Conservation (phyloP, 2,888 invertebrate species). For the Petrolisthes manimaculis region DNA sequence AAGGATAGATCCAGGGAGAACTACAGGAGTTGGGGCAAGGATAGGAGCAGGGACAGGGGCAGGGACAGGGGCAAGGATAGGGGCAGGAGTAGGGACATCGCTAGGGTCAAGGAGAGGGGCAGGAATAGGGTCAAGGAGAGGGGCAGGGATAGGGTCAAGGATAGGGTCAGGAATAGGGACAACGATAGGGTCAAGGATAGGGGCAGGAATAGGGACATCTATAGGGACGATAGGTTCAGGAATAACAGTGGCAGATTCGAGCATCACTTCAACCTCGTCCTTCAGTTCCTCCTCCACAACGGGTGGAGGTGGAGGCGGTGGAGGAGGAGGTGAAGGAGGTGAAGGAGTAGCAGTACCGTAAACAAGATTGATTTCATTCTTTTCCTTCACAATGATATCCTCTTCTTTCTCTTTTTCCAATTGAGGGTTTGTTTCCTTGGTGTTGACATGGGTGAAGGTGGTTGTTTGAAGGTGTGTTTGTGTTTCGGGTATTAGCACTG, state of each 20-base stretch:
- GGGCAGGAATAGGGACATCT: too few relatives aligned
- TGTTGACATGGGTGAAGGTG: background rate
- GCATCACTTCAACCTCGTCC: background rate
- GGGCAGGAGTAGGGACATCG: background rate
- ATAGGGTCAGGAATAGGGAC: background rate
- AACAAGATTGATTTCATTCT: conserved; percentile 42
- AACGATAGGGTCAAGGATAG: background rate
- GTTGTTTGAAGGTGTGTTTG: background rate
- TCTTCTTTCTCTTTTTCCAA: background rate
- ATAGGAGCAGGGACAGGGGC: too few relatives aligned
- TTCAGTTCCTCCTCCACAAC: background rate
- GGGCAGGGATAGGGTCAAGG: background rate
- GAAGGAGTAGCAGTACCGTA: conserved; percentile 6
- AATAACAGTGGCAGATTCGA: background rate
- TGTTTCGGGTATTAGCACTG: background rate
- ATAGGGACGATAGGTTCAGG: too few relatives aligned
- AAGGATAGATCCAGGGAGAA: background rate
- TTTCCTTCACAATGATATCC: conserved; percentile 44
- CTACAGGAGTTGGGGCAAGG: background rate
- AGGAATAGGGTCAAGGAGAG: background rate
- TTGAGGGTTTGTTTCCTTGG: background rate
- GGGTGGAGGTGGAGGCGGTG: background rate
- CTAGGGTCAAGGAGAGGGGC: background rate
- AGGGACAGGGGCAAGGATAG: too few relatives aligned
- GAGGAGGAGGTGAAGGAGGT: too few relatives aligned